Base-by-base conservation (phyloP, 2,888 invertebrate species). In the Agonopterix heracliana region DNA sequence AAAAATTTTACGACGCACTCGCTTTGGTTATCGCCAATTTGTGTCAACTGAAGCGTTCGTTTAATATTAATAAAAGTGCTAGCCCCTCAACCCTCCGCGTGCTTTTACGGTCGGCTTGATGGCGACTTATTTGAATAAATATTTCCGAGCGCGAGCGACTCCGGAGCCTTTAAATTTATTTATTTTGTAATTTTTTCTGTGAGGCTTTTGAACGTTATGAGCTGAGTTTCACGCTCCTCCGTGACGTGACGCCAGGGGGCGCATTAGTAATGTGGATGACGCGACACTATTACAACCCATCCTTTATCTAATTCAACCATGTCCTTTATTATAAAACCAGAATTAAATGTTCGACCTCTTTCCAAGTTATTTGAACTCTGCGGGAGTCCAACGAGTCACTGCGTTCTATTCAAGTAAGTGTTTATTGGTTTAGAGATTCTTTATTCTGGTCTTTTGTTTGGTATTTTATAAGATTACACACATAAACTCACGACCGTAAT, bases 81-180 rank as follows among this genome's bases (percentile, higher is more conserved):
- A 74, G 78, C 77, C 76, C 74, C 74, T 78, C 80, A 82, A 80
- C 83, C 85, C 85, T 83, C 73, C 64, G 74, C 77, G 75, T 76
- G 72, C 78, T 81, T 84, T 86, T 82, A 87, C 82, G 85, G 83
- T 81, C 75, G 81, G 81, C 66, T 84, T 83, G 79, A 82, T 83
- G 78, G 82, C 77, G 76, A 83, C 83, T 81, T 85, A 86, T 88
- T 87, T 87, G 80, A 88, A 87, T 87, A 85, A 86, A 87, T 86
- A 84, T 84, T 81, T 84, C 74, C 60, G 75, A 79, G 74, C 68
- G 74, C 67, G 73, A 67, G 67, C 67, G 69, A 67, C 64, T 66
- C 60, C 59, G 67, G 64, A 64, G 56, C 65, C 65, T 79, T 77
- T 48, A 66, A 78, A 73, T 74, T 73, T 74, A 77, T 81, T 79